Evolutionary conservation across 2,797 vertebrate species (phyloP).

Genomic region (Crenuchus spilurus): DNA sequence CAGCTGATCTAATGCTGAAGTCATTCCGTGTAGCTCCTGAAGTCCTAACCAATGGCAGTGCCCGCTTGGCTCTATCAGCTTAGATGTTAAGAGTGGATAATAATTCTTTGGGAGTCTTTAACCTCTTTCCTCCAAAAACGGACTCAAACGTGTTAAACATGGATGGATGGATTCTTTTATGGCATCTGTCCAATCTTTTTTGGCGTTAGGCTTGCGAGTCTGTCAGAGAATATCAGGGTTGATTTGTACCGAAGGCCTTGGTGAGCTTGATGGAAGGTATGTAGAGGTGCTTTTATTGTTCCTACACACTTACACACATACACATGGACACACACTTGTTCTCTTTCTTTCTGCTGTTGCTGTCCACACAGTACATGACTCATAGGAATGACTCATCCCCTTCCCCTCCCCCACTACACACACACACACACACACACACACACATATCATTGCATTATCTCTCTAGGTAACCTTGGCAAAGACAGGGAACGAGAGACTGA

Average conservation of each 20-base stretch:
- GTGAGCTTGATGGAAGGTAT: constrained; percentile 27
- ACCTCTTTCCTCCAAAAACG: too few relatives aligned
- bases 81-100: too few relatives aligned
- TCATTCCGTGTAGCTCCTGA: too few relatives aligned
- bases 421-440: constrained; percentile 57
- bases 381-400: constrained; percentile 80
- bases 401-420: constrained; percentile 49
- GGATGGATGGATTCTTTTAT: too few relatives aligned
- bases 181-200: too few relatives aligned
- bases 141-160: too few relatives aligned
- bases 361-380: constrained; percentile 74
- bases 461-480: constrained; percentile 79
- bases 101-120: too few relatives aligned
- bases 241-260: constrained; percentile 20
- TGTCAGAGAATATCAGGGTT: background rate
- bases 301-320: constrained; percentile 43
- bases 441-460: constrained; percentile 77
- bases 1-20: too few relatives aligned
- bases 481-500: constrained; percentile 62
- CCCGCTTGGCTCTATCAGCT: too few relatives aligned
- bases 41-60: too few relatives aligned
- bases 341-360: constrained; percentile 46
- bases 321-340: constrained; percentile 44
- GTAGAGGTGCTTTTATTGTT: constrained; percentile 30
- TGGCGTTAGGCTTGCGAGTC: too few relatives aligned